Evolutionary conservation across 2,113 vertebrate species (phyloP), one percentile per base, ranked within the genome.

Genomic region (Neolamprologus ventralis): DNA sequence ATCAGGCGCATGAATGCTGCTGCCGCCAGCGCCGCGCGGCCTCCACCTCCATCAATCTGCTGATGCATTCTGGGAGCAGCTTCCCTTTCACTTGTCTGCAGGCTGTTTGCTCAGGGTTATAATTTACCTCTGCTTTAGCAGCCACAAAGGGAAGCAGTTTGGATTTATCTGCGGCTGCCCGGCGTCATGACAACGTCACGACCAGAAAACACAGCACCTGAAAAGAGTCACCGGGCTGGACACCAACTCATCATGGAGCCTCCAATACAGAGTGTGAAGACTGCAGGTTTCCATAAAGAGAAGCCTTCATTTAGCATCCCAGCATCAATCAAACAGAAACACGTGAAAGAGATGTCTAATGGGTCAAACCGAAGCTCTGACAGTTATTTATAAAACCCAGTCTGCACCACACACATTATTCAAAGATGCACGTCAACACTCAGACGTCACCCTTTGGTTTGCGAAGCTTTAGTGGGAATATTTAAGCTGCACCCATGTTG

Each of bases 101-200:
- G 84, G 33, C 86, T 96, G 92, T 97, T 97, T 96, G 95, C 95
- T 95, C 93, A 94, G 93, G 87, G 91, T 91, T 84, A 95, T 96
- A 96, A 97, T 95, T 96, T 96, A 97, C 95, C 96, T 95, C 93
- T 80, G 83, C 94, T 94, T 95, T 94, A 95, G 92, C 83, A 8
- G 40, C 86, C 90, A 95, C 95, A 96, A 95, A 95, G 91, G 91
- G 63, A 88, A 84, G 73, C 84, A 45, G 86, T 87, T 82, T 90
- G 91, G 93, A 89, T 91, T 95, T 94, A 92, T 95, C 88, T 89
- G 80, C 7, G 26, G 84, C 86, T 71, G 37, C 80, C 71, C 58
- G 80, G 78, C 49, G 89, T 84, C 96, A 86, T 91, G 95, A 95
- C 87, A 95, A 96, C 96, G 8, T 11, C 87, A 81, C 31, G 42